Evolutionary conservation across 92 coral and sea anemone species (phyloP), one percentile per base, ranked within the genome.

Genomic region (Chrysogorgia sp.): DNA sequence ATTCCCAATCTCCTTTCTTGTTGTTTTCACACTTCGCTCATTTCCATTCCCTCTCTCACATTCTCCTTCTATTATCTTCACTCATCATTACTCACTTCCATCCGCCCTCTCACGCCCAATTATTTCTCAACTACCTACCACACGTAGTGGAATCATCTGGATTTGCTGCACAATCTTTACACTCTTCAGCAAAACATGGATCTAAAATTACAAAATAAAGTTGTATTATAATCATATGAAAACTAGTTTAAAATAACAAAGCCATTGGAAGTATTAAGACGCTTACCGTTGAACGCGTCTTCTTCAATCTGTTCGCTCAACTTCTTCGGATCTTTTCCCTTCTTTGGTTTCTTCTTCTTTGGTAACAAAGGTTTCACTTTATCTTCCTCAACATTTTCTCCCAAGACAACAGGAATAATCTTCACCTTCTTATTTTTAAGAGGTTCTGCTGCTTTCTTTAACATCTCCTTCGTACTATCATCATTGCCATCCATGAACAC

Each of bases 351-450:
- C 13, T 81, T 74, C 41, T 72, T 87, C 82, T 89, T 83, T 2
- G 92, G 60, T 20, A 87, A 82, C 33, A 71, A 55, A 1, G 68
- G 81, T 35, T 80, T 87, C 84, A 89, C 81, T 84, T 94, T 90
- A 34, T 76, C 76, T 10, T 58, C 80, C 49, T 91, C 90, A 14
- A 87, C 96, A 31, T 78, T 82, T 40, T 59, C 84, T 7, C 98
- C 98, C 56, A 94, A 60, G n/a, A 91, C 92, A 71, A 94, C 97
- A n/a, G 97, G 78, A 32, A 91, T 82, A 31, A 91, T 81, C 62
- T 85, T 81, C 65, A 93, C 66, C 2, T 89, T 88, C 40, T 85
- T 79, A 64, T 63, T 77, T 10, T 90, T 96, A 50, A 93, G 59
- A 0, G 86, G 79, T 68, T 72, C 67, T n/a, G 80, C 89, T 75